A percentile compares a stretch with the other conserved stretches of the same genome.
Evolutionary conservation across 1,140 invertebrate species (phyloP).

Genomic region (Trichomalopsis sarcophagae): DNA sequence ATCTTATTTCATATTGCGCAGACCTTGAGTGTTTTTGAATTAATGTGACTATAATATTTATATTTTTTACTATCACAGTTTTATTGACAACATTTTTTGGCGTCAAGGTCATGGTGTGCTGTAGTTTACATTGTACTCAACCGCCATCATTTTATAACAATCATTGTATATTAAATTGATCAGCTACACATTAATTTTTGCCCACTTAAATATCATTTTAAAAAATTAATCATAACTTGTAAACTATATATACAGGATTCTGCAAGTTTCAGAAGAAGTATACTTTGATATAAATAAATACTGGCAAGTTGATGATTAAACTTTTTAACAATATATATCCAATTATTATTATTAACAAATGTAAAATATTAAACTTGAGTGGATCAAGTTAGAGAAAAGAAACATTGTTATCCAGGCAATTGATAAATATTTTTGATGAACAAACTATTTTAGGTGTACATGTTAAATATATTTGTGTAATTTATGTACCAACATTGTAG

Average conservation of each 20-base stretch:
- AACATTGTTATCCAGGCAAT: conserved; percentile 31
- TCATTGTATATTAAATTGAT: conserved; percentile 13
- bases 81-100: conserved; percentile 29
- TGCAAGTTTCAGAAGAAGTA: conserved; percentile 43
- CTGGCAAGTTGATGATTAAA: conserved; percentile 26
- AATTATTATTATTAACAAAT: background rate
- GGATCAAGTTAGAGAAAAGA: background rate
- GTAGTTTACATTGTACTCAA: conserved; percentile 22
- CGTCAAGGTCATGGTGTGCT: conserved; percentile 15
- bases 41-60: conserved; percentile 14
- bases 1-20: conserved; percentile 31
- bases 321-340: conserved; percentile 21
- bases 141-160: conserved; percentile 10
- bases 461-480: conserved; percentile 49
- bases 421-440: conserved; percentile 53
- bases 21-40: conserved; percentile 44
- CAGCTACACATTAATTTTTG: background rate
- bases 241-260: conserved; percentile 24
- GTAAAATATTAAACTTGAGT: conserved; percentile 27
- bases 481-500: conserved; percentile 48
- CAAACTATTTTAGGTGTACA: conserved; percentile 44
- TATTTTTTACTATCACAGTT: conserved; percentile 44
- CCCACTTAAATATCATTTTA: background rate
- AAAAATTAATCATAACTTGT: conserved; percentile 11
- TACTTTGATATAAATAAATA: conserved; percentile 28